phyloP scores from a whole-genome alignment of 2,113 vertebrate species.

The Lagenorhynchus albirostris region DNA sequence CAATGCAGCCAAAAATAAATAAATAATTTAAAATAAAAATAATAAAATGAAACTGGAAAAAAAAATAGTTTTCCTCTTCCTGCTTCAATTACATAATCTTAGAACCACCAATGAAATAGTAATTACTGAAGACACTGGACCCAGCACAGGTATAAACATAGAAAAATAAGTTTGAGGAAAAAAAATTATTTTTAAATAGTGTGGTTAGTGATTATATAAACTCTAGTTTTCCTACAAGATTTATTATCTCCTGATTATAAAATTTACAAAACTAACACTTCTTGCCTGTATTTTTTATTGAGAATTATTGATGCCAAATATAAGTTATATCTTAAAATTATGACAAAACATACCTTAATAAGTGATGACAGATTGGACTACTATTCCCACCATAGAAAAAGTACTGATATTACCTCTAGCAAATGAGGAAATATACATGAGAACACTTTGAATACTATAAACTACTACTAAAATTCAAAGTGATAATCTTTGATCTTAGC shows the following conservation, averaged over 20 bases:
- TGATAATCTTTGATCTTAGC: not conserved
- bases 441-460: not conserved
- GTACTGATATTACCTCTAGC: not conserved
- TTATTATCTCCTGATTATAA: not conserved
- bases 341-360: not conserved
- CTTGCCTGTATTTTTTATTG: not conserved
- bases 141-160: not conserved
- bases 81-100: conserved; percentile 7
- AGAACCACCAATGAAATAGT: not conserved
- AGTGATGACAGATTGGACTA: not conserved
- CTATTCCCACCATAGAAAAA: not conserved
- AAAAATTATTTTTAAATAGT: not conserved
- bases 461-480: not conserved
- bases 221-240: not conserved
- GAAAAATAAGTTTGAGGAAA: not conserved
- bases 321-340: not conserved
- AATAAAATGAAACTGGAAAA: too few species aligned
- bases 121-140: not conserved
- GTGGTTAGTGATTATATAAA: not conserved
- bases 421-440: not conserved
- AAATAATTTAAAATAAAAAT: too few species aligned
- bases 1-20: too few species aligned
- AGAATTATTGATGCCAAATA: not conserved
- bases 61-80: not conserved
- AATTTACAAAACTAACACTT: not conserved